These are phyloP conservation scores for Ceryle rudis DNA, from an alignment of 2,797 vertebrate species.

Conservation along the genomic window DNA sequence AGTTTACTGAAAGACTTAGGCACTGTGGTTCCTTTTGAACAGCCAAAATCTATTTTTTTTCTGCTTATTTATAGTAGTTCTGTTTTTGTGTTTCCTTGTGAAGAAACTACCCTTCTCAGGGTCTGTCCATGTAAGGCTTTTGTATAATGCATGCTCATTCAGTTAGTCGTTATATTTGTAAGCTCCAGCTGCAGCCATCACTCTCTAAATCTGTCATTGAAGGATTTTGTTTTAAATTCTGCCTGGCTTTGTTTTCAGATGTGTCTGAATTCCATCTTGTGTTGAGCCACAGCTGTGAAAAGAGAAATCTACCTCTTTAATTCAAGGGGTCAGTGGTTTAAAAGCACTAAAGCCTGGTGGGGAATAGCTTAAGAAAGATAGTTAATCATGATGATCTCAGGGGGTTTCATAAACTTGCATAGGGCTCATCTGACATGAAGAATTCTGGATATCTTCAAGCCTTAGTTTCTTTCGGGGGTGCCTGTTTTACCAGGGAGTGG, in stretches of 20 bases:
- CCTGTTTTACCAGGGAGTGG: background rate
- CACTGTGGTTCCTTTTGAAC: background rate
- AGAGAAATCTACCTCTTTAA: constrained; percentile 58
- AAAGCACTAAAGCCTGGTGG: constrained; percentile 32
- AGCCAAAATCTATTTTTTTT: background rate
- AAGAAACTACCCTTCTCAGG: background rate
- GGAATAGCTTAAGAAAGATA: constrained; percentile 14
- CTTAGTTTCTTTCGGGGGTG: background rate
- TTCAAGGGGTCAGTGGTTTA: constrained; percentile 54
- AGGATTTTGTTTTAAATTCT: constrained; percentile 73
- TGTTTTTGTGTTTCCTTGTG: background rate
- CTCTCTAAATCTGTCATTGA: constrained; percentile 61
- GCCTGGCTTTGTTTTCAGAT: constrained; percentile 56
- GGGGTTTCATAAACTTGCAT: constrained; percentile 2
- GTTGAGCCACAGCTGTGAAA: constrained; percentile 67
- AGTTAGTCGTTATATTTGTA: constrained; percentile 36
- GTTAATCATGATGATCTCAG: constrained; percentile 43
- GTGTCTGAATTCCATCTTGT: constrained; percentile 56
- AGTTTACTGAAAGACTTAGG: background rate
- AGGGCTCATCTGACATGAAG: background rate
- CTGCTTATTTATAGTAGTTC: background rate
- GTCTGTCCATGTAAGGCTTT: background rate
- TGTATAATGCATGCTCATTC: background rate
- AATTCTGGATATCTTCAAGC: constrained; percentile 2
- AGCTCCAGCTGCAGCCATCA: constrained; percentile 63